These are phyloP conservation scores for Pycnonotus jocosus DNA, from an alignment of 2,113 vertebrate genomes.

Conservation along the genomic window DNA sequence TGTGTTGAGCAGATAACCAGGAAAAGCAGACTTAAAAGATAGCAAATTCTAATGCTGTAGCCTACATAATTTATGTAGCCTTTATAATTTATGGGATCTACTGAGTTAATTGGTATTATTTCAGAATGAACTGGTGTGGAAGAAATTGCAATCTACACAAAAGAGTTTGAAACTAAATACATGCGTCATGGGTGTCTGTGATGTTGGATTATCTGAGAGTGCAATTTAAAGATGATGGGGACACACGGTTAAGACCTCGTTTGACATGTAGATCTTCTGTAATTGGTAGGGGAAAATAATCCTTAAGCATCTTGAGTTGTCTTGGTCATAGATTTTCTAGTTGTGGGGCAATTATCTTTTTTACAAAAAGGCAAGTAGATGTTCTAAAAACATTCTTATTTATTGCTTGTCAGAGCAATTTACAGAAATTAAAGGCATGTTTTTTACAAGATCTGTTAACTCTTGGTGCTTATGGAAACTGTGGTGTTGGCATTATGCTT, in stretches of 20 bases:
- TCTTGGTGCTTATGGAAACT: background rate
- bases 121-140: background rate
- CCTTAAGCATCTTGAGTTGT: background rate
- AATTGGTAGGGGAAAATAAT: background rate
- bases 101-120: background rate
- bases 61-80: background rate
- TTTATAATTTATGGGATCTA: background rate
- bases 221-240: background rate
- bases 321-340: background rate
- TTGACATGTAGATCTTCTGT: background rate
- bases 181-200: background rate
- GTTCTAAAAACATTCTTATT: background rate
- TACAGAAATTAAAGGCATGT: background rate
- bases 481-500: background rate
- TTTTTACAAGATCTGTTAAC: background rate
- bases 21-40: background rate
- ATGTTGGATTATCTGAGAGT: background rate
- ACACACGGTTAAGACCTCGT: background rate
- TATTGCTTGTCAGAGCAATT: background rate
- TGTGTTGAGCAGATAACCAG: background rate
- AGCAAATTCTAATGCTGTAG: background rate
- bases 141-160: background rate
- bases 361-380: background rate
- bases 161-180: background rate
- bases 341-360: background rate